These are phyloP conservation scores for Yponomeuta cagnagella DNA, from an alignment of 2,888 invertebrate genomes.

Conservation along the genomic window DNA sequence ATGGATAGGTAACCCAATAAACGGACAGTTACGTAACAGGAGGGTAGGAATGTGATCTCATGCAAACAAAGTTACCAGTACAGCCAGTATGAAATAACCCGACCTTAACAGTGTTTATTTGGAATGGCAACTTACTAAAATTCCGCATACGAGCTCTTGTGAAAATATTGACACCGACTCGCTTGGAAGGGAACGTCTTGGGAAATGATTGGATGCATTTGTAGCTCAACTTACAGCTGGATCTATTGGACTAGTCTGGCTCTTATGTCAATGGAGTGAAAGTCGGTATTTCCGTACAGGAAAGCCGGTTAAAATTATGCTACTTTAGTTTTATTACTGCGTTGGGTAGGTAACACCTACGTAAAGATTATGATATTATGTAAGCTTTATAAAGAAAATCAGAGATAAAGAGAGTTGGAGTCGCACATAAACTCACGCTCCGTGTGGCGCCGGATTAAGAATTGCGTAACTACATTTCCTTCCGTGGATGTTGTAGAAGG, in stretches of 20 bases:
- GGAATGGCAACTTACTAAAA: neutral
- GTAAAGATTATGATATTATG: neutral
- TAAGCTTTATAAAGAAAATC: too few species aligned
- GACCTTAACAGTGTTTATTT: neutral
- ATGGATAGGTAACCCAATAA: too few species aligned
- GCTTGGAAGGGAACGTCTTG: neutral
- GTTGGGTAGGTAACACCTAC: neutral
- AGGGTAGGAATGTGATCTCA: neutral
- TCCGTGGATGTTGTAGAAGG: too few species aligned
- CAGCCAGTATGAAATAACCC: neutral
- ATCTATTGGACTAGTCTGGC: neutral
- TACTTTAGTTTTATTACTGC: neutral
- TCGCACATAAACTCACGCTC: too few species aligned
- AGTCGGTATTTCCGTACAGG: neutral
- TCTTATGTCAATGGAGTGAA: neutral
- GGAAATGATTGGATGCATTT: slow-evolving; percentile 1
- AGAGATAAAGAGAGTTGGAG: too few species aligned
- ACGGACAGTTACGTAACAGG: too few species aligned
- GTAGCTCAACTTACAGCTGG: neutral
- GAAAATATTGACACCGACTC: neutral
- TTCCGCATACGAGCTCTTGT: neutral
- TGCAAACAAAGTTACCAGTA: neutral
- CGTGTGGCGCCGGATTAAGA: too few species aligned
- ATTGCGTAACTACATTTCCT: too few species aligned
- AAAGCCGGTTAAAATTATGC: neutral